A percentile compares a stretch with the other conserved stretches of the same genome.
Conservation (phyloP, 2,888 invertebrate species). For the Plusia festucae region DNA sequence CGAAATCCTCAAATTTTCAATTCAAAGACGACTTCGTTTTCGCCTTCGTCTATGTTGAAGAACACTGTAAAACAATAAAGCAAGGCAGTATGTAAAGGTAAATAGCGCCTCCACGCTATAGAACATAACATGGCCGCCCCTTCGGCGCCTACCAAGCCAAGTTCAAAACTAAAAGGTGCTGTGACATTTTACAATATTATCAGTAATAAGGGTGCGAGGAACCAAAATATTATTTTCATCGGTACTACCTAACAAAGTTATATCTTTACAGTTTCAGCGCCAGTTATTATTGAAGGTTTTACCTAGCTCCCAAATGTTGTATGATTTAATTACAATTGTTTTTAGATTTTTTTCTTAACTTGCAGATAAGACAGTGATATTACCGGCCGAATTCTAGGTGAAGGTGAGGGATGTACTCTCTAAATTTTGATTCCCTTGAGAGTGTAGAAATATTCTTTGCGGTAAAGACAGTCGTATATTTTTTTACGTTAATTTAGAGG, state of each 20-base stretch:
- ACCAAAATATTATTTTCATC: not conserved
- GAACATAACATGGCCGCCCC: conserved; percentile 52
- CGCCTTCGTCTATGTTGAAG: conserved; percentile 23
- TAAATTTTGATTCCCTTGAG: too few species aligned
- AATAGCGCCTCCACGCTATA: conserved; percentile 38
- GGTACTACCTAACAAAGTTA: not conserved
- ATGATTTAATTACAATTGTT: too few species aligned
- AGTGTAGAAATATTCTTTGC: too few species aligned
- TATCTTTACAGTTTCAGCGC: not conserved
- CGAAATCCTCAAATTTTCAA: not conserved
- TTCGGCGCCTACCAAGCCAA: conserved; percentile 62
- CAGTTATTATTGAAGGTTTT: too few species aligned
- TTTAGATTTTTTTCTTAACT: too few species aligned
- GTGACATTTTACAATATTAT: conserved; percentile 48
- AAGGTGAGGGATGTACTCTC: too few species aligned
- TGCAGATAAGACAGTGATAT: too few species aligned
- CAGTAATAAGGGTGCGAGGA: not conserved
- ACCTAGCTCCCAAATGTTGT: too few species aligned
- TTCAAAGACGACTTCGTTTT: not conserved
- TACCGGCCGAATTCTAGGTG: too few species aligned
- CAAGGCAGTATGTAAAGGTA: conserved; percentile 15
- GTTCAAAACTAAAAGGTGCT: conserved; percentile 44
- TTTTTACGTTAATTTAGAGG: too few species aligned
- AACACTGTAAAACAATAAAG: conserved; percentile 50
- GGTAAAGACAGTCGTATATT: too few species aligned